Evolutionary conservation across 92 coral and sea anemone genomes (phyloP).

Genomic region (Porites lobata): DNA sequence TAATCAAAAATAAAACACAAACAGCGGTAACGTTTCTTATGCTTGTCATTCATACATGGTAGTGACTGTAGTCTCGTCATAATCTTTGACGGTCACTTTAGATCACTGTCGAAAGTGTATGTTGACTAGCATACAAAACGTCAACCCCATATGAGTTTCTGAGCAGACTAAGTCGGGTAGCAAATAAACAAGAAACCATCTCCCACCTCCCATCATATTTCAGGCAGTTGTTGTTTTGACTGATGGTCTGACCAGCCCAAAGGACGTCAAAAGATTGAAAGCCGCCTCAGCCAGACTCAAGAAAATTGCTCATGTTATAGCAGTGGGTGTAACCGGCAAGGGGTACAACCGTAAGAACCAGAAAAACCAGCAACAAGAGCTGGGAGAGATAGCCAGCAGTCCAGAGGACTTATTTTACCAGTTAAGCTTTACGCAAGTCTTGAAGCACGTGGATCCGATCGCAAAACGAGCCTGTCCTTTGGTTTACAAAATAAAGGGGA

Average conservation of each 20-base stretch:
- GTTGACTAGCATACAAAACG: no score
- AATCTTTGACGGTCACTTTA: no score
- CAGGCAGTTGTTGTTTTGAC: slow-evolving; percentile 1
- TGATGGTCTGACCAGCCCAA: slow-evolving; percentile 9
- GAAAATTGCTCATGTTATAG: background rate
- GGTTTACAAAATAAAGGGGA: background rate
- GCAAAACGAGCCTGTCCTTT: slow-evolving; percentile 35
- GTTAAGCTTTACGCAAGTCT: background rate
- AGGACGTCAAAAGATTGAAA: background rate
- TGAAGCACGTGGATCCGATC: background rate
- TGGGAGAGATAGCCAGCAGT: slow-evolving; percentile 17
- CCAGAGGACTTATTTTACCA: slow-evolving; percentile 3
- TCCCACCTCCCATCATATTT: no score
- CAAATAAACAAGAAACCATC: no score
- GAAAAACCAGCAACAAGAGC: background rate
- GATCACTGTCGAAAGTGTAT: no score
- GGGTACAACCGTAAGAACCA: background rate
- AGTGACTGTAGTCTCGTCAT: no score
- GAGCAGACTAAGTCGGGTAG: no score
- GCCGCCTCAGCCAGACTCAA: background rate
- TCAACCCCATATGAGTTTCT: no score
- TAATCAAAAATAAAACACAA: no score
- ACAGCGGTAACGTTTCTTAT: no score
- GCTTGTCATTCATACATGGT: no score
- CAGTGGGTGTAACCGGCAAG: slow-evolving; percentile 33